Base-by-base conservation (phyloP, 2,113 vertebrate genomes). In the Motacilla tschutschensis region DNA sequence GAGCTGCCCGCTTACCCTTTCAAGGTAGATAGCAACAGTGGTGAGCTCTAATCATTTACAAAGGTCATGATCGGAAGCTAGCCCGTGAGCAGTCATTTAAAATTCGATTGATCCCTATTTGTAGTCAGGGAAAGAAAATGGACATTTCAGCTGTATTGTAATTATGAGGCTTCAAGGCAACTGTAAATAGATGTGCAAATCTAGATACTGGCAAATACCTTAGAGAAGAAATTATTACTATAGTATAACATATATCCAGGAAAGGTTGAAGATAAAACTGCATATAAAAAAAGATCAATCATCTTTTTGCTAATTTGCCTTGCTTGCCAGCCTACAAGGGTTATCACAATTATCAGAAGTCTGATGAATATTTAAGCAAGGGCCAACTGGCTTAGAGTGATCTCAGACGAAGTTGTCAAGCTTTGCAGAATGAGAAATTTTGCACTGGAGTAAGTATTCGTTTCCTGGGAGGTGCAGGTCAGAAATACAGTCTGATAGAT, bases 21-120 rank as follows among this genome's bases (percentile, higher is more conserved):
- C 95, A 87, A 97, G 97, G 97, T 93, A 97, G 95, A 93, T 92
- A 94, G 97, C 95, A 95, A 92, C 95, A 94, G 96, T 97, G 97
- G 97, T 95, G 97, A 97, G 96, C 95, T 96, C 95, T 97, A 97
- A 98, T 98, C 98, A 98, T 98, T 98, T 98, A 97, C 98, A 99
- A 99, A 99, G 98, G 98, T 99, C 98, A 98, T 90, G 93, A 97
- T 96, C 79, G 87, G 97, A 90, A 98, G 96, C 95, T 84, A 96
- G 97, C 96, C 96, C 97, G 29, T 95, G 80, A 97, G 97, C 96
- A 81, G 92, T 97, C 97, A 97, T 98, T 98, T 98, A 97, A 98
- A 98, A 98, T 97, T 96, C 96, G 84, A 98, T 98, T 97, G 98
- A 98, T 98, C 97, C 97, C 97, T 97, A 97, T 98, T 97, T 98